These are phyloP conservation scores for Phasianus colchicus DNA, from an alignment of 2,113 vertebrate genomes.

Conservation along the genomic window DNA sequence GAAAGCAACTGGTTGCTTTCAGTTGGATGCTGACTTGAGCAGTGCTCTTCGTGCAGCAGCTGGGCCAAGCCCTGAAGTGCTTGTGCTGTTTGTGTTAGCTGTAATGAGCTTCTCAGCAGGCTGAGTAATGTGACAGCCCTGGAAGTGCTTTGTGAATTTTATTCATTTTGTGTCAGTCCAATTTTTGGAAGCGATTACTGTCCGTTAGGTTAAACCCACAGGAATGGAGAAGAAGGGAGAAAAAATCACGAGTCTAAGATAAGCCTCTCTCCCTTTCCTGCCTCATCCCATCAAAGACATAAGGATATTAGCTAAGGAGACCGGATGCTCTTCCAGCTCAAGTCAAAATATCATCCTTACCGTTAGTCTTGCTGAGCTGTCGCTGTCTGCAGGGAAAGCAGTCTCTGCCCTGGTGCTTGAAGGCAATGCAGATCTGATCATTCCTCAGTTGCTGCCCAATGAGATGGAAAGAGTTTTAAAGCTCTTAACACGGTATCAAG, in stretches of 20 bases:
- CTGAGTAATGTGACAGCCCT: not conserved
- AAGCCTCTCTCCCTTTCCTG: not conserved
- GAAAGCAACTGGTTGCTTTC: not conserved
- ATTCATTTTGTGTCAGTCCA: not conserved
- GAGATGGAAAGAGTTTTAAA: not conserved
- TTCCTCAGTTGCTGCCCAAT: not conserved
- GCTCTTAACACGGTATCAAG: not conserved
- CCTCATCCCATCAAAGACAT: slow-evolving; percentile 32
- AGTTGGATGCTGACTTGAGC: not conserved
- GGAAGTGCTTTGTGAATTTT: not conserved
- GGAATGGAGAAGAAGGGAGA: not conserved
- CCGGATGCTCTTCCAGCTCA: not conserved
- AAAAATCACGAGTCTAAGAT: not conserved
- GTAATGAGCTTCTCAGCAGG: not conserved
- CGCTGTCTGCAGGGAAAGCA: accelerated
- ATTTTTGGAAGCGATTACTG: not conserved
- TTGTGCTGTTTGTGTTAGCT: not conserved
- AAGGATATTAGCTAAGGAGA: not conserved
- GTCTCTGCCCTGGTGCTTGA: not conserved
- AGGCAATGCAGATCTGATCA: not conserved
- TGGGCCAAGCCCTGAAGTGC: not conserved
- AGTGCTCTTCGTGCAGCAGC: not conserved
- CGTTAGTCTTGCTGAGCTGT: not conserved
- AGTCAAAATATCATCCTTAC: not conserved
- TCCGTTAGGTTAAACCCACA: not conserved